A percentile compares a stretch with the other conserved stretches of the same genome.
Conservation (phyloP, 2,888 invertebrate species). For the Dinocampus coccinellae region DNA sequence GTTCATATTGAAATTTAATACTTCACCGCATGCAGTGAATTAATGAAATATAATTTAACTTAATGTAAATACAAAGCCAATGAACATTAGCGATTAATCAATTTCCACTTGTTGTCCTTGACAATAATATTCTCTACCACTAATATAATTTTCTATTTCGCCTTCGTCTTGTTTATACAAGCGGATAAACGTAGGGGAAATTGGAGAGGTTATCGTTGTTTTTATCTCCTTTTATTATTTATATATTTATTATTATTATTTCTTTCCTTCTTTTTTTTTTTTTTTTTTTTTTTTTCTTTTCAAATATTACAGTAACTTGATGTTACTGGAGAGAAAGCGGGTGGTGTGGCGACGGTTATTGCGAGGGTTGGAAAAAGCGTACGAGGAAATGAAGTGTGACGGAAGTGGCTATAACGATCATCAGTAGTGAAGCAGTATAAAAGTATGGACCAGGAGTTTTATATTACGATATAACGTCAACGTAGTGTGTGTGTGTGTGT, state of each 20-base stretch:
- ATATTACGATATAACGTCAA: neutral
- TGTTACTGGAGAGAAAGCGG: neutral
- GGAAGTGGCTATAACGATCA: slow-evolving; percentile 1
- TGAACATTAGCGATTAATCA: no score
- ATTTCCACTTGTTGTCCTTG: no score
- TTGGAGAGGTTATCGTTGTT: no score
- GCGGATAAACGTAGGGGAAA: no score
- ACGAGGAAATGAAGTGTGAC: neutral
- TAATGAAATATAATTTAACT: neutral
- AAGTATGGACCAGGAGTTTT: neutral
- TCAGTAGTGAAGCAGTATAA: neutral
- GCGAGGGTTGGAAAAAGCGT: neutral
- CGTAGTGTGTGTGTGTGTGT: no score
- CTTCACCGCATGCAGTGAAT: neutral
- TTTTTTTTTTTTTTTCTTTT: neutral
- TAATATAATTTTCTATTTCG: no score
- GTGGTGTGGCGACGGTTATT: neutral
- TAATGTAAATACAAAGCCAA: neutral
- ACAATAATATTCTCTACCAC: no score
- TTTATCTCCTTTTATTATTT: no score
- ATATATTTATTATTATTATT: no score
- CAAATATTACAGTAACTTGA: neutral
- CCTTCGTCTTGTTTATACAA: no score
- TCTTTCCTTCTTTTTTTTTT: no score
- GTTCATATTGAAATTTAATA: neutral